These are phyloP conservation scores for Distichodus sexfasciatus DNA, from an alignment of 2,797 vertebrate genomes.

Conservation along the genomic window DNA sequence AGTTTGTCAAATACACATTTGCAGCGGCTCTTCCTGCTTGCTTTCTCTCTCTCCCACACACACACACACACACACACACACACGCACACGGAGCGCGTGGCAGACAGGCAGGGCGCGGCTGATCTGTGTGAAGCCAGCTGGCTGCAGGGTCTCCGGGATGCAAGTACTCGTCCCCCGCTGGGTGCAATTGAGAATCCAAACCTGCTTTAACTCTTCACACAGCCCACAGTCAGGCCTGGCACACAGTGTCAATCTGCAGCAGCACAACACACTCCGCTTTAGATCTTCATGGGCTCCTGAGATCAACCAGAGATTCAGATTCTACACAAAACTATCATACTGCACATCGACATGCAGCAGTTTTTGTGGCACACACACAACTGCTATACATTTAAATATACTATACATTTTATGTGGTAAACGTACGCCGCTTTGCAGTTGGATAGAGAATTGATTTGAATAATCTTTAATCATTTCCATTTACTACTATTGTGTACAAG, in stretches of 20 bases:
- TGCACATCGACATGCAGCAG: too few species aligned
- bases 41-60: constrained; percentile 6
- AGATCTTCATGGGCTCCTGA: too few species aligned
- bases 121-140: constrained; percentile 61
- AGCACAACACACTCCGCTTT: constrained; percentile 1
- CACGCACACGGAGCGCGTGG: constrained; percentile 38
- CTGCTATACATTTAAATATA: too few species aligned
- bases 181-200: constrained; percentile 56
- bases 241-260: constrained; percentile 50
- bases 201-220: constrained; percentile 50
- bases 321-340: too few species aligned
- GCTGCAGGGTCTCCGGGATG: constrained; percentile 53
- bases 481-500: too few species aligned
- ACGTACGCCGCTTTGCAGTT: too few species aligned
- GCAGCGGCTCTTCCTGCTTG: constrained; percentile 16
- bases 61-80: constrained; percentile 18
- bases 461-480: too few species aligned
- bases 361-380: too few species aligned
- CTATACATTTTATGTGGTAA: too few species aligned
- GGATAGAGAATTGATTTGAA: too few species aligned
- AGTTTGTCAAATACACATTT: neutral
- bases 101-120: constrained; percentile 51
- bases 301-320: too few species aligned
- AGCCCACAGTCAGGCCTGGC: constrained; percentile 49
- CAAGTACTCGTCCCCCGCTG: constrained; percentile 53